phyloP scores from a whole-genome alignment of 1,140 invertebrate species.

The Laupala kohalensis region DNA sequence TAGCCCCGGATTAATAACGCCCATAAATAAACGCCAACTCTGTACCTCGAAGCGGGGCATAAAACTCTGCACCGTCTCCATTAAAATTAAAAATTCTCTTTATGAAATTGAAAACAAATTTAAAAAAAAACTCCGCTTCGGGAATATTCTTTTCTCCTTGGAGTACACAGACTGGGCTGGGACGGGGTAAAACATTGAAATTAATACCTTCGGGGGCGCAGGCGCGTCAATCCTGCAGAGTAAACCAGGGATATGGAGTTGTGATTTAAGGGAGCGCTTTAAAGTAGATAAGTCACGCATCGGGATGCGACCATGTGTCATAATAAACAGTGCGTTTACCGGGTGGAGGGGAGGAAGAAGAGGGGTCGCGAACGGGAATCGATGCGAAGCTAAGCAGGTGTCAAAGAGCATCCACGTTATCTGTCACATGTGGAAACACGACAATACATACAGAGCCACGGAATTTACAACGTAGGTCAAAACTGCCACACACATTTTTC shows the following conservation, averaged over 20 bases:
- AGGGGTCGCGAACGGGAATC: not conserved
- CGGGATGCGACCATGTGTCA: not conserved
- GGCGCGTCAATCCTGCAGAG: not conserved
- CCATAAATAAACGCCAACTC: not conserved
- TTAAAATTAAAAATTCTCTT: not conserved
- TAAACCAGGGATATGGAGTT: not conserved
- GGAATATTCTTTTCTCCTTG: too few species aligned
- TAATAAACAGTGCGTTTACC: not conserved
- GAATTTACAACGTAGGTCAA: too few species aligned
- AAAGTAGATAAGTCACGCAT: not conserved
- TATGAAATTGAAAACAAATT: too few species aligned
- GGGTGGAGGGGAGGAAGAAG: too few species aligned
- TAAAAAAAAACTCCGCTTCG: too few species aligned
- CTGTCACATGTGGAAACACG: too few species aligned
- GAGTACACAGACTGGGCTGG: not conserved
- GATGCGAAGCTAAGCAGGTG: too few species aligned
- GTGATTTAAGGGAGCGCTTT: not conserved
- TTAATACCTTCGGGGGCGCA: not conserved
- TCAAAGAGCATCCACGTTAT: too few species aligned
- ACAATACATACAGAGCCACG: too few species aligned
- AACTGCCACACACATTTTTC: too few species aligned
- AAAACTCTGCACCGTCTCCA: not conserved
- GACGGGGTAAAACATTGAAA: not conserved
- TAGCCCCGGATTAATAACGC: not conserved
- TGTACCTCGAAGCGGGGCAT: not conserved